A percentile compares a stretch with the other conserved stretches of the same genome.
Conservation (phyloP, 2,797 vertebrate genomes). For the Synaphobranchus kaupii region DNA sequence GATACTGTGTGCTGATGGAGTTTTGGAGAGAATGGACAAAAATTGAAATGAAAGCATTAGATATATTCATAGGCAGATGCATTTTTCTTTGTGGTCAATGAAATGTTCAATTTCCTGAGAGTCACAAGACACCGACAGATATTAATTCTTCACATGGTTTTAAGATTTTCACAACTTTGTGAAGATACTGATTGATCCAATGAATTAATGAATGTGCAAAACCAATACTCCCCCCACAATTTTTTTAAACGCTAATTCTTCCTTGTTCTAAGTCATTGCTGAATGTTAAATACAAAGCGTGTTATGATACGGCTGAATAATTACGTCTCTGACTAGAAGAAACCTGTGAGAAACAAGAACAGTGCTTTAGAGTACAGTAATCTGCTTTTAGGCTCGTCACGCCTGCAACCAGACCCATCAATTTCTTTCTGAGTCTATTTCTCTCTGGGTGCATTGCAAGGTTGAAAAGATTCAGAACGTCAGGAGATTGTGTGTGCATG, state of each 20-base stretch:
- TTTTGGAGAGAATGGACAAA: background rate
- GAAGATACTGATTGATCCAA: background rate
- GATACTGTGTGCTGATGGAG: background rate
- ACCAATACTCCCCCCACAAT: background rate
- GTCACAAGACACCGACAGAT: background rate
- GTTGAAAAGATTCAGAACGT: background rate
- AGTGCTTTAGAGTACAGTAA: background rate
- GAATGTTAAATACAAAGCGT: background rate
- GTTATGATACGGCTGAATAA: background rate
- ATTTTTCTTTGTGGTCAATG: background rate
- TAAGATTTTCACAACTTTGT: background rate
- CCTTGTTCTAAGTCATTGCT: background rate
- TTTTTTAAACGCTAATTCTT: background rate
- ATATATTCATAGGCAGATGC: background rate
- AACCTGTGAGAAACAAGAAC: background rate
- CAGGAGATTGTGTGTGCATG: background rate
- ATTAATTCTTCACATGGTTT: background rate
- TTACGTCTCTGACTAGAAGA: background rate
- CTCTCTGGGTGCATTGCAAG: background rate
- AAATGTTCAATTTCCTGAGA: background rate
- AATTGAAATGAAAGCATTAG: background rate
- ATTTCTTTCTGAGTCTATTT: background rate
- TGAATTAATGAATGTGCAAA: background rate
- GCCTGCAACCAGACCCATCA: background rate
- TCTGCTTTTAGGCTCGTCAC: background rate